Evolutionary conservation across 2,888 invertebrate genomes (phyloP), one percentile per base, ranked within the genome.

Genomic region (Dryocosmus kuriphilus): DNA sequence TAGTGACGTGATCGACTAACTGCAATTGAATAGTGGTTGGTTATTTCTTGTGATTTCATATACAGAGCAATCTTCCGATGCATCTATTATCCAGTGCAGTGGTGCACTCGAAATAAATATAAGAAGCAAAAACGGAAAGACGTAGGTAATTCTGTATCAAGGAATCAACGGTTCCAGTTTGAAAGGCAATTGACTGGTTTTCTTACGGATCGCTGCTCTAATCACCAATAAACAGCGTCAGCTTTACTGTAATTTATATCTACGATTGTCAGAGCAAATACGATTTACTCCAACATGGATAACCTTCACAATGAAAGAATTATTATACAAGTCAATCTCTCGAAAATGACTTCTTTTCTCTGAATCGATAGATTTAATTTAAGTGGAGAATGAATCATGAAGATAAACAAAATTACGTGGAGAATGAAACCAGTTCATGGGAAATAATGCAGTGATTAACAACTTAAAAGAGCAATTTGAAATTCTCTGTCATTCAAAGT

Each of bases 1-100:
- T 16, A 67, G 65, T 38, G 27, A 38, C 41, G 24, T 22, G 67
- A 46, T 67, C 41, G 27, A 67, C 46, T 46, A 67, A 46, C 41
- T 38, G 22, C 41, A 22, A 19, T 38, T 67, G 46, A 41, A 41
- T 27, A 63, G 19, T 63, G 32, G 63, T 63, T 63, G 32, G 30
- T 14, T n/a, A n/a, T n/a, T 65, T 19, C 24, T 19, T 24, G 46
- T 38, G 19, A 67, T 46, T 67, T 67, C 41, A 27, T 65, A 41
- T 38, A 65, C 16, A 24, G 41, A 24, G 67, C 24, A 67, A 46
- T 67, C 24, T 67, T 67, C 67, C 8, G 27, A 46, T 46, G 27
- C 22, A 41, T 41, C 41, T 41, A 41, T 67, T 57, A 57, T 57
- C 24, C 57, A 57, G 27, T 67, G 16, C 57, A 57, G 27, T 67